A percentile compares a stretch with the other conserved stretches of the same genome.
phyloP scores from a whole-genome alignment of 64 coral and sea anemone genomes.

The Porites lutea region DNA sequence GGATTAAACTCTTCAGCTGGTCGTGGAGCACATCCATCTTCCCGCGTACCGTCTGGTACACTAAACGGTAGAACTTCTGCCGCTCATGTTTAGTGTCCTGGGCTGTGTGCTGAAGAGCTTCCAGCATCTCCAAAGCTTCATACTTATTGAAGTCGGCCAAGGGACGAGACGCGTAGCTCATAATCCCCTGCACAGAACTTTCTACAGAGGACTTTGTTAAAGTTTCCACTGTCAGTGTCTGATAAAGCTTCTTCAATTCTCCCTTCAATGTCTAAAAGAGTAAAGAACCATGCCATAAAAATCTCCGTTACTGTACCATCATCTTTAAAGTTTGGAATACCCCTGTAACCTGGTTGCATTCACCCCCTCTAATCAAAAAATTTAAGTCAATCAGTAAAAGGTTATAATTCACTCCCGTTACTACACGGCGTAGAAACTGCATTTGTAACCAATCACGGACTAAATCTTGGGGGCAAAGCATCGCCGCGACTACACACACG shows the following conservation, averaged over 20 bases:
- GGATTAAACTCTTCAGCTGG: constrained; percentile 41
- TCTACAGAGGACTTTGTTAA: constrained; percentile 31
- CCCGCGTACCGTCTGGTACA: constrained; percentile 48
- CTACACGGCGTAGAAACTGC: too few species aligned
- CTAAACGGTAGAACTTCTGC: constrained; percentile 32
- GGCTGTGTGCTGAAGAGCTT: constrained; percentile 32
- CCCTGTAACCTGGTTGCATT: too few species aligned
- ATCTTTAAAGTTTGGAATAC: too few species aligned
- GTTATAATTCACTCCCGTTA: too few species aligned
- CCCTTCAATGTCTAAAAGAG: neutral
- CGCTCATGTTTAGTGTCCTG: constrained; percentile 44
- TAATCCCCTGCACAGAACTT: neutral
- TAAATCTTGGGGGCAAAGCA: too few species aligned
- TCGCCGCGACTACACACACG: too few species aligned
- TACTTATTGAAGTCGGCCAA: constrained; percentile 63
- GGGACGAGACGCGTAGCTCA: constrained; percentile 41
- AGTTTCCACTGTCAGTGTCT: constrained; percentile 28
- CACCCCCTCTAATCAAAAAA: too few species aligned
- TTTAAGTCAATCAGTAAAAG: too few species aligned
- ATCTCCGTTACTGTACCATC: too few species aligned
- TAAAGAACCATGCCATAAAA: neutral
- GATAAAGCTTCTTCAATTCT: constrained; percentile 5
- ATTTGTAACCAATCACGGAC: too few species aligned
- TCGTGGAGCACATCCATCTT: constrained; percentile 47
- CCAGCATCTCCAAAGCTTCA: constrained; percentile 67